Conservation (phyloP, 1,140 invertebrate genomes). For the Aphaenogaster floridana region DNA sequence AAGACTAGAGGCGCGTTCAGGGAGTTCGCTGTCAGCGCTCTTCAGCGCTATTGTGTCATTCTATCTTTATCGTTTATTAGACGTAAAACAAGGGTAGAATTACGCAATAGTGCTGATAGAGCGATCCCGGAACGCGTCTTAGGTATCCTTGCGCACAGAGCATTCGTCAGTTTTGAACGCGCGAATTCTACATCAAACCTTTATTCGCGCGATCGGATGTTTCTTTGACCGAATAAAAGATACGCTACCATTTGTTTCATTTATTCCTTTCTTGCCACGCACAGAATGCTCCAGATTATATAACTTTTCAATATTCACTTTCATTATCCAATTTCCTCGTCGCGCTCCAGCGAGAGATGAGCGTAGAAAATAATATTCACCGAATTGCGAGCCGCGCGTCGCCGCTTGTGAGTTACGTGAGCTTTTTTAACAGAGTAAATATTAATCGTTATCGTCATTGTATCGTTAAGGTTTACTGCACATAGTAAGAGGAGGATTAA, state of each 20-base stretch:
- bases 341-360: not conserved
- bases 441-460: constrained; percentile 71
- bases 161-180: constrained; percentile 6
- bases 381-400: constrained; percentile 31
- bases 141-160: not conserved
- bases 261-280: not conserved
- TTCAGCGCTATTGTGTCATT: too few species aligned
- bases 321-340: constrained; percentile 19
- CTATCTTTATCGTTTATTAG: too few species aligned
- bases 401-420: constrained; percentile 44
- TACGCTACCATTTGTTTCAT: constrained; percentile 16
- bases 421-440: constrained; percentile 71
- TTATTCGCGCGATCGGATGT: not conserved
- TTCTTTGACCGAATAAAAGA: constrained; percentile 24
- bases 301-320: constrained; percentile 25
- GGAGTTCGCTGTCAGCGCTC: too few species aligned
- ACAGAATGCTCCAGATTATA: constrained; percentile 5
- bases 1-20: too few species aligned
- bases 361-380: not conserved
- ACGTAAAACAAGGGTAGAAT: too few species aligned
- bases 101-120: too few species aligned
- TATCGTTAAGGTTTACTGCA: constrained; percentile 70
- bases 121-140: too few species aligned
- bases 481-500: constrained; percentile 53
- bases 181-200: constrained; percentile 16